These are phyloP conservation scores for Hoplostethus mediterraneus DNA, from an alignment of 2,797 vertebrate species.

Conservation along the genomic window DNA sequence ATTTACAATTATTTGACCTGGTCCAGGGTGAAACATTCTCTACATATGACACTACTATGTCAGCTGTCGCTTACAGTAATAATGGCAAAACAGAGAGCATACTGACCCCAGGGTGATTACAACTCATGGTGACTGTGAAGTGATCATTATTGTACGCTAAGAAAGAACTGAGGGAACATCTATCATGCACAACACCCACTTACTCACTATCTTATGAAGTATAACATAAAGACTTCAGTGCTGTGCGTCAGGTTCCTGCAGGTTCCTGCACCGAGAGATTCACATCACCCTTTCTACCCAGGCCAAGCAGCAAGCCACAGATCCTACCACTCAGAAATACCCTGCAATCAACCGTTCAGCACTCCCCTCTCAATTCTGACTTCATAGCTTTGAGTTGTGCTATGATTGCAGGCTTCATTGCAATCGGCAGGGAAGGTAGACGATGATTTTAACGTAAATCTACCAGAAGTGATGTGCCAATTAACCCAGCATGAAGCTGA, in stretches of 20 bases:
- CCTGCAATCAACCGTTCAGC: conserved; percentile 23
- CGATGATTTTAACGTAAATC: conserved; percentile 13
- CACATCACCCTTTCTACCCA: conserved; percentile 12
- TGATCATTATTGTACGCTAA: background rate
- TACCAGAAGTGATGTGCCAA: conserved; percentile 5
- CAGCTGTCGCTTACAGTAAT: background rate
- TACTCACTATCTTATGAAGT: conserved; percentile 28
- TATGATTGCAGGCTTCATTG: no score
- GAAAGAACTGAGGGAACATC: conserved; percentile 17
- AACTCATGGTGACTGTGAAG: conserved; percentile 10
- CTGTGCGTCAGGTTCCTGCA: conserved; percentile 40
- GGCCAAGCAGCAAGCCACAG: conserved; percentile 2
- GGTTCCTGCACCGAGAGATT: conserved; percentile 15
- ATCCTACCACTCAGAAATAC: conserved; percentile 13
- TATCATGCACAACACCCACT: conserved; percentile 35
- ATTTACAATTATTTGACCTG: no score
- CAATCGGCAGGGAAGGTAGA: conserved; percentile 1
- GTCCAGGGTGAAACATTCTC: no score
- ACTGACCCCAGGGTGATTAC: background rate
- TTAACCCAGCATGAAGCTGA: background rate
- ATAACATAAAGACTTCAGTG: conserved; percentile 18
- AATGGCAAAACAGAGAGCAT: background rate
- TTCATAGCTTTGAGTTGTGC: background rate
- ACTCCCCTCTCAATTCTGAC: conserved; percentile 10
- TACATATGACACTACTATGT: no score